Conservation (phyloP, 2,113 vertebrate species). For the Psammodynastes pulverulentus region DNA sequence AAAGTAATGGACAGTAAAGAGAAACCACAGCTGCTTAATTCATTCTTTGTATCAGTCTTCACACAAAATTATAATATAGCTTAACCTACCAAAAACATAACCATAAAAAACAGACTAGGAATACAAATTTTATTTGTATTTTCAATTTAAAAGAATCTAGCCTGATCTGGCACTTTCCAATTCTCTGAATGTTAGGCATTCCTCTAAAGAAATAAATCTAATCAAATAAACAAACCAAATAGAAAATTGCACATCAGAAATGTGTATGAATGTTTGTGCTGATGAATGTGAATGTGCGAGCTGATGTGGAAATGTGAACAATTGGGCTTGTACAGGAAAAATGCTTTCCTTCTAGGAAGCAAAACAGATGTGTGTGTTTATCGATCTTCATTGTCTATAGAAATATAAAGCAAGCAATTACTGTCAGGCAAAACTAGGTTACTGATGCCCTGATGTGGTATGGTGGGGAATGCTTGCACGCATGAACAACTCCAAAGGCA, state of each 20-base stretch:
- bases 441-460: background rate
- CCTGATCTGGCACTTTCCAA: background rate
- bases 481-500: background rate
- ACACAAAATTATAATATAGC: background rate
- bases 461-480: background rate
- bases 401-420: background rate
- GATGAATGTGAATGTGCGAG: too few relatives aligned
- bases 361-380: background rate
- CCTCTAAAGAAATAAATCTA: background rate
- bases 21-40: background rate
- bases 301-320: background rate
- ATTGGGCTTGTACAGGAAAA: background rate
- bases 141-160: background rate
- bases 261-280: background rate
- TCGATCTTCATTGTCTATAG: background rate
- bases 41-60: background rate
- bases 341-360: background rate
- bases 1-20: background rate
- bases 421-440: background rate
- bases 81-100: background rate
- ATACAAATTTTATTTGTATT: background rate
- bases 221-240: background rate
- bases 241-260: background rate
- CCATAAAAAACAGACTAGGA: too few relatives aligned
- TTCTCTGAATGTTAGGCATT: background rate